Evolutionary conservation across 1,140 invertebrate genomes (phyloP).

Genomic region (Drosophila athabasca): DNA sequence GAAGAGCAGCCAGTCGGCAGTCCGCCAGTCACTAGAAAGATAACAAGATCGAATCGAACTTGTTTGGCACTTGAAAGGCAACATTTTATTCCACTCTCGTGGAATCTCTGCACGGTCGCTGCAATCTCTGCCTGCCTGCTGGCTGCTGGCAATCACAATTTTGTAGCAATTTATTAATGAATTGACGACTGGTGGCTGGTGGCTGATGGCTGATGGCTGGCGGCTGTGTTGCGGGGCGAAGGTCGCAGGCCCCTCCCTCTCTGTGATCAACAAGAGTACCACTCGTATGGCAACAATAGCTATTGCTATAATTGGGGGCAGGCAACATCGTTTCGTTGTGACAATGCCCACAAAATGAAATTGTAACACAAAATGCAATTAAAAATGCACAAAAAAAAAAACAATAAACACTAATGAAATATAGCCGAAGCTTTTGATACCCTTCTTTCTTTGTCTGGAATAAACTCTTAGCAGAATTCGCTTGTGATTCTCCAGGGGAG

Average conservation of each 20-base stretch:
- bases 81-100: conserved; percentile 8
- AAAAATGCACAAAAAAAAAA: conserved; percentile 39
- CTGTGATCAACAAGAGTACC: background rate
- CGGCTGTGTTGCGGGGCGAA: conserved; percentile 38
- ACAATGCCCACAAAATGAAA: conserved; percentile 64
- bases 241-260: conserved; percentile 31
- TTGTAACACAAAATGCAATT: conserved; percentile 74
- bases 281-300: conserved; percentile 19
- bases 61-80: background rate
- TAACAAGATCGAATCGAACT: conserved; percentile 35
- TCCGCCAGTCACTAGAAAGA: conserved; percentile 26
- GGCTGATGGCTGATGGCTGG: background rate
- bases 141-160: conserved; percentile 10
- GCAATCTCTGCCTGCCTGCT: too few relatives aligned
- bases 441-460: background rate
- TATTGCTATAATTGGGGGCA: conserved; percentile 16
- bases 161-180: conserved; percentile 67
- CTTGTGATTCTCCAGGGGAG: too few relatives aligned
- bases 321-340: conserved; percentile 5
- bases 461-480: too few relatives aligned
- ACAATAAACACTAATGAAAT: background rate
- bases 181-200: conserved; percentile 23
- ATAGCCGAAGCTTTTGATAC: too few relatives aligned
- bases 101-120: conserved; percentile 20
- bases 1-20: conserved; percentile 33